A percentile compares a stretch with the other conserved stretches of the same genome.
phyloP scores from a whole-genome alignment of 2,113 vertebrate species.

The Psittacus erithacus region DNA sequence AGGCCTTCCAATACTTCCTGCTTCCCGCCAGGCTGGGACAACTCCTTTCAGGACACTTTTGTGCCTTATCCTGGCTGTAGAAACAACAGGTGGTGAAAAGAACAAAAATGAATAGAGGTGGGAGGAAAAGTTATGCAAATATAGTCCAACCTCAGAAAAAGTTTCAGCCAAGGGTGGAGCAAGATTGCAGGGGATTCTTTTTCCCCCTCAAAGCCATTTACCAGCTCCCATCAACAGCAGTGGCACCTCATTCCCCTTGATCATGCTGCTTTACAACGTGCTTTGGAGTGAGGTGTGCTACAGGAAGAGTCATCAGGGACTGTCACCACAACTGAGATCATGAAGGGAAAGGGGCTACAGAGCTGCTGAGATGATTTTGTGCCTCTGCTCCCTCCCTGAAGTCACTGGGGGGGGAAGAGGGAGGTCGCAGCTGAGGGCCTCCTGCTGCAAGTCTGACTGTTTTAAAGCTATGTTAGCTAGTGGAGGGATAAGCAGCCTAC shows the following conservation, averaged over 20 bases:
- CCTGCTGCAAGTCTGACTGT: fast-evolving
- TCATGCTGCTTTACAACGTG: fast-evolving
- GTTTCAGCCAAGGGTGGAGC: not conserved
- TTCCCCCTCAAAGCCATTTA: not conserved
- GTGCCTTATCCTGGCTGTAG: not conserved
- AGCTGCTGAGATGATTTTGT: not conserved
- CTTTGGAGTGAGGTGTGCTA: not conserved
- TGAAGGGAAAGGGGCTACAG: not conserved
- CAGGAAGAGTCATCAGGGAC: not conserved
- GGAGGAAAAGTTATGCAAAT: slow-evolving; percentile 51
- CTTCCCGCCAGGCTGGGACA: slow-evolving; percentile 25
- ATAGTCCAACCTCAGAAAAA: not conserved
- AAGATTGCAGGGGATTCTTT: not conserved
- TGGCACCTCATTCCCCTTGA: fast-evolving
- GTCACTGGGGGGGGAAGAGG: fast-evolving
- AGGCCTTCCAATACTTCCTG: slow-evolving; percentile 54
- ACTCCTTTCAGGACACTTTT: not conserved
- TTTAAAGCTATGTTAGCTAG: not conserved
- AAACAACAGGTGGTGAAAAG: slow-evolving; percentile 48
- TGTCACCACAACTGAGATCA: not conserved
- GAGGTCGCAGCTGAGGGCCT: not conserved
- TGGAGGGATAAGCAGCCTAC: not conserved
- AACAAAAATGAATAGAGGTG: slow-evolving; percentile 37
- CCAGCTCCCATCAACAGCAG: not conserved
- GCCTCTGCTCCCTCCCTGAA: not conserved